These are phyloP conservation scores for Hyles vespertilio DNA, from an alignment of 1,140 invertebrate genomes.

Conservation along the genomic window DNA sequence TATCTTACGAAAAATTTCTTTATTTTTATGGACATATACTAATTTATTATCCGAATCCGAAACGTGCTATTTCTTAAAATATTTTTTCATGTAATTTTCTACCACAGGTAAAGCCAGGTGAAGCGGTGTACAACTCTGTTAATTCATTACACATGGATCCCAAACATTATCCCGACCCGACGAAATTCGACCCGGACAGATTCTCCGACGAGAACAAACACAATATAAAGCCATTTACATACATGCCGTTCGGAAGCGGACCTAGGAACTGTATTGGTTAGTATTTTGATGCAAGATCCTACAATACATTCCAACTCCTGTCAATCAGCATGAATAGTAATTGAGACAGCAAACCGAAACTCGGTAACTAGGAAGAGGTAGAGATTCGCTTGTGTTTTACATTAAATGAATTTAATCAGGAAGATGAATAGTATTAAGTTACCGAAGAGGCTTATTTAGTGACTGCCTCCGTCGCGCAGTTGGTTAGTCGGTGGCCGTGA, in stretches of 20 bases:
- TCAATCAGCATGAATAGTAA: background rate
- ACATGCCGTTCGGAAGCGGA: constrained; percentile 80
- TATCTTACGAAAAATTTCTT: too few relatives aligned
- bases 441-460: too few relatives aligned
- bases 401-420: too few relatives aligned
- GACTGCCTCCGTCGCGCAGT: too few relatives aligned
- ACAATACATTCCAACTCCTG: background rate
- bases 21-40: too few relatives aligned
- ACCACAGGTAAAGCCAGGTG: constrained; percentile 32
- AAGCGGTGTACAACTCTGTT: constrained; percentile 44
- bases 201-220: constrained; percentile 77
- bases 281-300: background rate
- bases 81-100: background rate
- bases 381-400: too few relatives aligned
- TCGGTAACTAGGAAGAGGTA: too few relatives aligned
- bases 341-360: too few relatives aligned
- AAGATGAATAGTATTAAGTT: too few relatives aligned
- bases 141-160: constrained; percentile 76
- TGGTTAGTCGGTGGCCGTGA: too few relatives aligned
- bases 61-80: too few relatives aligned
- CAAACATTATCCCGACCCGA: constrained; percentile 74
- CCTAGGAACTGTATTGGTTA: constrained; percentile 75
- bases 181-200: constrained; percentile 77
- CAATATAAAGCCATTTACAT: constrained; percentile 74
- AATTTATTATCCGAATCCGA: too few relatives aligned